Percentiles rank a stretch among this genome's conserved stretches.
Conservation (phyloP, 2,797 vertebrate species). For the Syngnathus rostellatus region DNA sequence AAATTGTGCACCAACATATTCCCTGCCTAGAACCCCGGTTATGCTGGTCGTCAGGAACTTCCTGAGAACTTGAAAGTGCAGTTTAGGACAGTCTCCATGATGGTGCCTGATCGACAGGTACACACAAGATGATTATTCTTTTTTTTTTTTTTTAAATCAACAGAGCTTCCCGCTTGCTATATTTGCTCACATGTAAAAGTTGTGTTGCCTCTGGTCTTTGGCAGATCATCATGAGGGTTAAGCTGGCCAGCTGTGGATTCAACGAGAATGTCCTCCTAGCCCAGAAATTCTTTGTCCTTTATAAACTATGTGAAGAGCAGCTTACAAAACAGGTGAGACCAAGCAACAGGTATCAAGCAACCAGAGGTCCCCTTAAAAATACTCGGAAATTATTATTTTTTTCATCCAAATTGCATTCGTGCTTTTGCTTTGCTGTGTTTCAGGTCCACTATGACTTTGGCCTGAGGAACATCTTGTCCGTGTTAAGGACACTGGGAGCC, state of each 20-base stretch:
- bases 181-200: not conserved
- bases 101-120: slow-evolving; percentile 74
- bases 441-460: slow-evolving; percentile 84
- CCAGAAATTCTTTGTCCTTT: slow-evolving; percentile 79
- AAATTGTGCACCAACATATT: not conserved
- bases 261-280: slow-evolving; percentile 79
- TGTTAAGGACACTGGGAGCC: slow-evolving; percentile 76
- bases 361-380: not conserved
- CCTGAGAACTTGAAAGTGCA: slow-evolving; percentile 83
- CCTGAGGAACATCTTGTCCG: slow-evolving; percentile 80
- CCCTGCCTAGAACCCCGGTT: slow-evolving; percentile 71
- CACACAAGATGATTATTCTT: too few species aligned
- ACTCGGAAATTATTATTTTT: not conserved
- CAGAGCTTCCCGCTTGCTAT: too few species aligned
- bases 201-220: not conserved
- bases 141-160: too few species aligned
- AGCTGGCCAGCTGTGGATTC: slow-evolving; percentile 80
- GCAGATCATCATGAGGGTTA: slow-evolving; percentile 83
- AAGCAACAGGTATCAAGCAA: not conserved
- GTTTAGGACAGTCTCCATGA: slow-evolving; percentile 82
- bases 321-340: slow-evolving; percentile 74
- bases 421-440: not conserved
- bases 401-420: not conserved
- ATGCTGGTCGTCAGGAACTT: slow-evolving; percentile 81
- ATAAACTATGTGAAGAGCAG: slow-evolving; percentile 83